Conservation (phyloP, 2,888 invertebrate species). For the Argyra leucocephala region DNA sequence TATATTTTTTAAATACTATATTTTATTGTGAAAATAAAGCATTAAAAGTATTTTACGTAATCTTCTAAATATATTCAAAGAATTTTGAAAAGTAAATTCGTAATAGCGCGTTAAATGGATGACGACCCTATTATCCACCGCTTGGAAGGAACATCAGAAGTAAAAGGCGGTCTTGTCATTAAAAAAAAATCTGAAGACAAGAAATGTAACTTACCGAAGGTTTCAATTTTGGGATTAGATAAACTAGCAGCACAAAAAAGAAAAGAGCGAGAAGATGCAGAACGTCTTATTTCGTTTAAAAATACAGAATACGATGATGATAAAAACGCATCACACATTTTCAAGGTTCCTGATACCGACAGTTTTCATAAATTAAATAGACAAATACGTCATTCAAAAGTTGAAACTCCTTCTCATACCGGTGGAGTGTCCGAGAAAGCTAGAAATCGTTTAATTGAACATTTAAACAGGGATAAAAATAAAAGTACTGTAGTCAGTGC, state of each 20-base stretch:
- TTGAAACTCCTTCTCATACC: constrained; percentile 89
- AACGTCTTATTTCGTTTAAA: constrained; percentile 59
- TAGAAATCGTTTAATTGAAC: constrained; percentile 59
- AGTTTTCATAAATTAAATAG: constrained; percentile 42
- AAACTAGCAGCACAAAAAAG: constrained; percentile 71
- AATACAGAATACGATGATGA: constrained; percentile 44
- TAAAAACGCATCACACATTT: constrained; percentile 26
- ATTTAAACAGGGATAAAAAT: constrained; percentile 47
- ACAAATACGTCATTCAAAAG: constrained; percentile 67
- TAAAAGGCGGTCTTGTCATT: constrained; percentile 61
- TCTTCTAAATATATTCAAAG: no score
- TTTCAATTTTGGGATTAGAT: constrained; percentile 75
- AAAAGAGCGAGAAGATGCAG: constrained; percentile 51
- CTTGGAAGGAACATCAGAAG: constrained; percentile 55
- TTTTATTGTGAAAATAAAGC: no score
- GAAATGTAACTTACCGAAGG: constrained; percentile 52
- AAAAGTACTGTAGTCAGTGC: constrained; percentile 58
- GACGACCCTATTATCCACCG: constrained; percentile 50
- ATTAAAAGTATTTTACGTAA: no score
- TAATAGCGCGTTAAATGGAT: no score
- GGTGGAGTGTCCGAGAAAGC: constrained; percentile 71
- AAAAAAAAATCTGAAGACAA: constrained; percentile 51
- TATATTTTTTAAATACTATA: no score
- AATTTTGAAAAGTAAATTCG: no score
- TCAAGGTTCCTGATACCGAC: constrained; percentile 38